Evolutionary conservation across 2,797 vertebrate genomes (phyloP).

Genomic region (Cryptoblepharus egeriae): DNA sequence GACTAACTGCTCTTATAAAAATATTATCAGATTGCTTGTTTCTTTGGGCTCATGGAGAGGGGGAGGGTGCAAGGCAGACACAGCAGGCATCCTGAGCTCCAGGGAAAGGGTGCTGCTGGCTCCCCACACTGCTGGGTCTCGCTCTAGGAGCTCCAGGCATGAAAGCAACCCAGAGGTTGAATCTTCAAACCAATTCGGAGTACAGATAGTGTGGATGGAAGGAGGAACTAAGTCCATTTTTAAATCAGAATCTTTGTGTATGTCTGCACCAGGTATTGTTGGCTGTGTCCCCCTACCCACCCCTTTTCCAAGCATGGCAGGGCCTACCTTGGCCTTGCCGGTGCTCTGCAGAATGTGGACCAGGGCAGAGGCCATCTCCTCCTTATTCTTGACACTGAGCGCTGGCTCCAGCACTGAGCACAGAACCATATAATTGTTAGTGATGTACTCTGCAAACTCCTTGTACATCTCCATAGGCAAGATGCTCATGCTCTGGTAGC

Average conservation of each 20-base stretch:
- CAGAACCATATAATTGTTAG: slow-evolving; percentile 96
- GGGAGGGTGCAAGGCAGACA: not conserved
- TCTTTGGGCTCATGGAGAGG: not conserved
- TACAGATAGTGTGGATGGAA: too few relatives aligned
- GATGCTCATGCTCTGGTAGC: slow-evolving; percentile 97
- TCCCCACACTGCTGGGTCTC: too few relatives aligned
- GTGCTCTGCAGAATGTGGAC: slow-evolving; percentile 99
- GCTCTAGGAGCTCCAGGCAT: too few relatives aligned
- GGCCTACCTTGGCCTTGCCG: slow-evolving; percentile 94
- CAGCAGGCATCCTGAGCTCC: not conserved
- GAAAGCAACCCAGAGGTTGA: too few relatives aligned
- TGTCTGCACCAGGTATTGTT: too few relatives aligned
- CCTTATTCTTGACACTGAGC: slow-evolving; percentile 98
- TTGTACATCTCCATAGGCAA: slow-evolving; percentile 99
- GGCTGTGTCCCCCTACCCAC: fast-evolving
- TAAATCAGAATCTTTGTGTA: too few relatives aligned
- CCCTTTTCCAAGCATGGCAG: fast-evolving
- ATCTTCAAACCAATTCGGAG: too few relatives aligned
- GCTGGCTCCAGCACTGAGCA: slow-evolving; percentile 94
- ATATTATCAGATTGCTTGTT: slow-evolving; percentile 5
- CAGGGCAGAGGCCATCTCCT: slow-evolving; percentile 96
- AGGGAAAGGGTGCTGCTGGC: not conserved
- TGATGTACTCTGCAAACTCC: slow-evolving; percentile 98
- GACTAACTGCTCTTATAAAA: slow-evolving; percentile 29
- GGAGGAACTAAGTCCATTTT: too few relatives aligned